Conservation (phyloP, 2,797 vertebrate species). For the Chlorospingus flavigularis region DNA sequence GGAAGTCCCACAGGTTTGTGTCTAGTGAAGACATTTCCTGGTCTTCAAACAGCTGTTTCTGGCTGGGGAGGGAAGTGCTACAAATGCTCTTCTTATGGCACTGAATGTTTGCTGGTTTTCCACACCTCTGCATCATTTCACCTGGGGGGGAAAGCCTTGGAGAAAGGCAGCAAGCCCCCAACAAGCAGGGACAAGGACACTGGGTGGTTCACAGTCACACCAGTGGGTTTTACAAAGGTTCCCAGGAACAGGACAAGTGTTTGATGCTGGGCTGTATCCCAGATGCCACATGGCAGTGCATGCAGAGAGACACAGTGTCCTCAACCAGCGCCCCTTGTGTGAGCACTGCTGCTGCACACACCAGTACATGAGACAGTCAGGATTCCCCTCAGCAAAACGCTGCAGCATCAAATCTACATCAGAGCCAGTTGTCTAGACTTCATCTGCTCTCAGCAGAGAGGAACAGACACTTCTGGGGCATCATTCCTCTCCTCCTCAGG, state of each 20-base stretch:
- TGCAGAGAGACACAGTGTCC: not conserved
- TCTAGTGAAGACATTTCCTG: not conserved
- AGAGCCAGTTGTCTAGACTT: conserved; percentile 43
- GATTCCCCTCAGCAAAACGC: conserved; percentile 61
- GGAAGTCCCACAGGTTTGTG: not conserved
- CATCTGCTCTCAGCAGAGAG: conserved; percentile 21
- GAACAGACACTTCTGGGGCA: conserved; percentile 69
- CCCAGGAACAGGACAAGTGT: fast-evolving
- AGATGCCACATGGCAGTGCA: not conserved
- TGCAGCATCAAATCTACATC: conserved; percentile 67
- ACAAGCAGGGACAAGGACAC: not conserved
- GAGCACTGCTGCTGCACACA: not conserved
- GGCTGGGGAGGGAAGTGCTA: not conserved
- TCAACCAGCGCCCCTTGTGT: not conserved
- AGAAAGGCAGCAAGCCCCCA: not conserved
- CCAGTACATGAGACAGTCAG: conserved; percentile 16
- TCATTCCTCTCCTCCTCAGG: conserved; percentile 25
- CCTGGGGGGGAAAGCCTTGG: not conserved
- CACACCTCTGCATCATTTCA: not conserved
- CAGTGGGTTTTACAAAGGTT: not conserved
- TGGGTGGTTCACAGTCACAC: not conserved
- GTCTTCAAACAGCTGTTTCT: not conserved
- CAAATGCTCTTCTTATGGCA: not conserved
- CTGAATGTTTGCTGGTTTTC: not conserved
- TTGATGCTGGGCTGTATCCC: not conserved